Base-by-base conservation (phyloP, 92 coral and sea anemone species). In the Epizoanthus stellaris region DNA sequence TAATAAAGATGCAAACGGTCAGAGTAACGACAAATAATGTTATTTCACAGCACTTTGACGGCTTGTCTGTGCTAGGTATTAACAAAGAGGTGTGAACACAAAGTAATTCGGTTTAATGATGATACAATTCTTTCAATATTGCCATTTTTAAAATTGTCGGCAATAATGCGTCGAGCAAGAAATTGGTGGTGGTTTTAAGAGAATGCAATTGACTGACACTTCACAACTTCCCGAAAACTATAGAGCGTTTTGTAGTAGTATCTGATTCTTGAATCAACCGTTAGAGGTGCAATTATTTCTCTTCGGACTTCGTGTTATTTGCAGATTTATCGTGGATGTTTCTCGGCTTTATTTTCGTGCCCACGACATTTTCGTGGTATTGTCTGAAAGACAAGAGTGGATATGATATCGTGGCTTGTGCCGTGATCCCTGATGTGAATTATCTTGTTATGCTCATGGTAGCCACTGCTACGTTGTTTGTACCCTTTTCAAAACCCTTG, bases 1-100 rank as follows among this genome's bases (percentile, higher is more conserved):
- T 60, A 79, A 79, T 79, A 79, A 79, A 79, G 83, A 79, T 79
- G 83, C 15, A 79, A 79, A 79, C 30, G 72, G 83, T 79, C 83
- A 62, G 49, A 62, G 38, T 79, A 62, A 79, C 40, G 72, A 79
- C 14, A 63, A 62, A 20, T 79, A 63, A 43, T 62, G 59, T 62
- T 43, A n/a, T 38, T 39, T 21, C 70, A 39, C 36, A 10, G 36
- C 52, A 34, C 73, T 68, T 38, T 17, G 73, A 40, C 39, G 17
- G 39, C 13, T 65, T 65, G 12, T 23, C 39, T 23, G 42, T 25
- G 21, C 14, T 10, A 25, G 39, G 40, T 67, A 67, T 16, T 67
- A 14, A 14, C 73, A 38, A 3, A 15, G 15, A 3, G 42, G 20
- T 25, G 3, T 25, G 21, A 68, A 68, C 12, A 34, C 73, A 43